A percentile compares a stretch with the other conserved stretches of the same genome.
Evolutionary conservation across 2,797 vertebrate species (phyloP).

Genomic region (Myoxocephalus aenaeus): DNA sequence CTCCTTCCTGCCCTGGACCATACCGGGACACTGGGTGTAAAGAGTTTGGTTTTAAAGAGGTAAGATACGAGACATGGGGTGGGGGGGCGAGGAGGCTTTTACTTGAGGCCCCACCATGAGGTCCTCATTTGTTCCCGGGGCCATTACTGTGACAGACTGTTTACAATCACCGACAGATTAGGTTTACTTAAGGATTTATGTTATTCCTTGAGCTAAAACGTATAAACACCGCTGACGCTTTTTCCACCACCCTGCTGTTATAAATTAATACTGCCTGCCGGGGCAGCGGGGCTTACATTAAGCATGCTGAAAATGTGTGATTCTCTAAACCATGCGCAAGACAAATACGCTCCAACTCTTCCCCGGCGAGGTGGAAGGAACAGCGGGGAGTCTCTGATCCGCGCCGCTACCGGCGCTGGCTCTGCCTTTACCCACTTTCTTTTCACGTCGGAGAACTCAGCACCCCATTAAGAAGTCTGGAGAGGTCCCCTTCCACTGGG

Average conservation of each 20-base stretch:
- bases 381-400: constrained; percentile 19
- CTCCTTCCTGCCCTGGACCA: constrained; percentile 42
- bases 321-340: constrained; percentile 21
- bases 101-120: constrained; percentile 69
- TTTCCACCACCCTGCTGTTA: constrained; percentile 50
- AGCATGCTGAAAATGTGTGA: constrained; percentile 55
- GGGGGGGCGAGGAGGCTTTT: constrained; percentile 35
- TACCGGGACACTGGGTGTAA: constrained; percentile 12
- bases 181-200: constrained; percentile 81
- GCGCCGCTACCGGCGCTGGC: neutral
- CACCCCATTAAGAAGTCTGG: constrained; percentile 33
- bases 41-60: constrained; percentile 13
- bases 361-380: constrained; percentile 14
- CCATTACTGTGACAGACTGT: constrained; percentile 85
- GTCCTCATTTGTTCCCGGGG: constrained; percentile 81
- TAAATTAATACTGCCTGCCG: constrained; percentile 53
- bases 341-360: constrained; percentile 45
- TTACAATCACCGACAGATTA: constrained; percentile 82
- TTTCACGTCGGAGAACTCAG: constrained; percentile 41
- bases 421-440: neutral
- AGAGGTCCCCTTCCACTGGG: constrained; percentile 39
- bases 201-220: constrained; percentile 73
- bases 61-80: constrained; percentile 19
- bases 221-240: constrained; percentile 73
- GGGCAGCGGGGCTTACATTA: constrained; percentile 7